These are phyloP conservation scores for Polypedilum pembai DNA, from an alignment of 1,140 invertebrate species.

Conservation along the genomic window DNA sequence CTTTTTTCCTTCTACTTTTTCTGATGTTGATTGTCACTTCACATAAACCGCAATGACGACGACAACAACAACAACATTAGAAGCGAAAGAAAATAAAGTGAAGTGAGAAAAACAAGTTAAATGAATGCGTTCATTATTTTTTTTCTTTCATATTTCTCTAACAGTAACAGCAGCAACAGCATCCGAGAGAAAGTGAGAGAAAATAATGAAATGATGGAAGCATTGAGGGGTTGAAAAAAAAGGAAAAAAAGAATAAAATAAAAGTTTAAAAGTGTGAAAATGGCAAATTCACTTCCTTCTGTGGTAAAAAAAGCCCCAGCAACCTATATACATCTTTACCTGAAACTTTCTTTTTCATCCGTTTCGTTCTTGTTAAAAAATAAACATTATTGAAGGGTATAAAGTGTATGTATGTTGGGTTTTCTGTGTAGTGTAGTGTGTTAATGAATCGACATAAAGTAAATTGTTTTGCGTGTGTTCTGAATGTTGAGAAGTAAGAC, in stretches of 20 bases:
- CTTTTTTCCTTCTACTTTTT: neutral
- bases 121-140: constrained; percentile 9
- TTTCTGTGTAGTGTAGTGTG: constrained; percentile 9
- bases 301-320: neutral
- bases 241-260: neutral
- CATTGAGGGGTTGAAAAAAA: neutral
- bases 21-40: neutral
- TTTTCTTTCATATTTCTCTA: too few relatives aligned
- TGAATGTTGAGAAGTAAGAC: neutral
- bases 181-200: neutral
- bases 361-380: neutral
- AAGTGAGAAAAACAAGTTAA: neutral
- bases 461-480: neutral
- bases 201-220: neutral
- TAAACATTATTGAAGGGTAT: neutral
- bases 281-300: constrained; percentile 11
- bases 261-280: constrained; percentile 4
- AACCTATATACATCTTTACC: neutral
- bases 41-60: neutral
- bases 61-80: neutral
- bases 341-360: neutral
- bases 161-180: too few relatives aligned
- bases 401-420: neutral
- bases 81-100: neutral
- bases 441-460: constrained; percentile 14